Evolutionary conservation across 2,113 vertebrate genomes (phyloP).

Genomic region (Pogonocichla stellata): DNA sequence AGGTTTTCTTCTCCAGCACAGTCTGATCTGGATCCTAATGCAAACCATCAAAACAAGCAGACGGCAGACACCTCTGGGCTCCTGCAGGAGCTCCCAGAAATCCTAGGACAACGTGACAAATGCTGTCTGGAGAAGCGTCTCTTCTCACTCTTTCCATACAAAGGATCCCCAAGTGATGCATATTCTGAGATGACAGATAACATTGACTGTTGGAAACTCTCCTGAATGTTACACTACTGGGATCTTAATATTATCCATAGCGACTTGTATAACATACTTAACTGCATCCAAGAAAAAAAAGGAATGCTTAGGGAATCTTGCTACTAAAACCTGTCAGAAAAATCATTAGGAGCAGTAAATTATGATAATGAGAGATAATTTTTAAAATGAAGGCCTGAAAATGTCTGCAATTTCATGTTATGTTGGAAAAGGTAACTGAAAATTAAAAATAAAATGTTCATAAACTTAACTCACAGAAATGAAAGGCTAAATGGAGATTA

Average conservation of each 20-base stretch:
- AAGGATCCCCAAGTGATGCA: not conserved
- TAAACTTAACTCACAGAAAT: not conserved
- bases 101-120: not conserved
- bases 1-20: not conserved
- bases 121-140: not conserved
- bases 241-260: slow-evolving; percentile 13
- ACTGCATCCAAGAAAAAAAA: slow-evolving; percentile 50
- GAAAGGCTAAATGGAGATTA: not conserved
- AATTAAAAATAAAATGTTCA: slow-evolving; percentile 25
- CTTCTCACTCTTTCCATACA: not conserved
- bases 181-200: slow-evolving; percentile 21
- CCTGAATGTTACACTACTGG: not conserved
- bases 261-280: slow-evolving; percentile 40
- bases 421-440: not conserved
- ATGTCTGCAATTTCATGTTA: slow-evolving; percentile 3
- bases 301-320: slow-evolving; percentile 54
- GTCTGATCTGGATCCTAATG: not conserved
- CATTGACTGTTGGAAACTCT: not conserved
- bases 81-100: not conserved
- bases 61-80: not conserved
- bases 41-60: not conserved
- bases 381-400: slow-evolving; percentile 65
- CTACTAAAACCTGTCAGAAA: slow-evolving; percentile 69
- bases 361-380: slow-evolving; percentile 65
- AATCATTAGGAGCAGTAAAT: slow-evolving; percentile 72